A percentile compares a stretch with the other conserved stretches of the same genome.
Conservation (phyloP, 2,888 invertebrate species). For the Hipparchia semele region DNA sequence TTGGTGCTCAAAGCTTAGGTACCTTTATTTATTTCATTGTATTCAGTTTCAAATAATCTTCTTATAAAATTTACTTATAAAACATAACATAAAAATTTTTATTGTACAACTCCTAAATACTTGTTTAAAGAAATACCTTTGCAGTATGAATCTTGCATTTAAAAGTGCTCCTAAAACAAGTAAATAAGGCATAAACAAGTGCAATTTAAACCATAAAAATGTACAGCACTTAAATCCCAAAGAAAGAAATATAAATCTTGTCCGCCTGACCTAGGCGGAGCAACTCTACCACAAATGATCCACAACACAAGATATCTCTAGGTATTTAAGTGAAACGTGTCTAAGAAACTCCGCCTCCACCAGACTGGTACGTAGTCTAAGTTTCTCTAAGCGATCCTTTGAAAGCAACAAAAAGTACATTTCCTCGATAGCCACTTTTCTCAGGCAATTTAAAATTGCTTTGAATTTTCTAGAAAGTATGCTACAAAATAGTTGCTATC, state of each 20-base stretch:
- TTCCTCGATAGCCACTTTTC: conserved; percentile 42
- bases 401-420: conserved; percentile 42
- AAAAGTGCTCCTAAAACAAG: not conserved
- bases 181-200: conserved; percentile 19
- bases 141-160: not conserved
- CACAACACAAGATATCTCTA: conserved; percentile 37
- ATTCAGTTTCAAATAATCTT: not conserved
- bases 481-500: conserved; percentile 3
- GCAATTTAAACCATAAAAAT: conserved; percentile 26
- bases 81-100: too few species aligned
- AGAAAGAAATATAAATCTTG: conserved; percentile 32
- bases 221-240: conserved; percentile 22
- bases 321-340: conserved; percentile 43
- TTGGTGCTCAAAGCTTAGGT: not conserved
- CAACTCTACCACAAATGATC: conserved; percentile 37
- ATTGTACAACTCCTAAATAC: too few species aligned
- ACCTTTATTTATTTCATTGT: not conserved
- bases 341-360: conserved; percentile 40
- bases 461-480: conserved; percentile 36
- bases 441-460: conserved; percentile 42
- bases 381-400: conserved; percentile 45
- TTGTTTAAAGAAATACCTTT: not conserved
- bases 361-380: conserved; percentile 42
- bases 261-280: conserved; percentile 33
- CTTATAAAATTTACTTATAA: not conserved